phyloP scores from a whole-genome alignment of 2,888 invertebrate genomes.

The Mythimna impura region DNA sequence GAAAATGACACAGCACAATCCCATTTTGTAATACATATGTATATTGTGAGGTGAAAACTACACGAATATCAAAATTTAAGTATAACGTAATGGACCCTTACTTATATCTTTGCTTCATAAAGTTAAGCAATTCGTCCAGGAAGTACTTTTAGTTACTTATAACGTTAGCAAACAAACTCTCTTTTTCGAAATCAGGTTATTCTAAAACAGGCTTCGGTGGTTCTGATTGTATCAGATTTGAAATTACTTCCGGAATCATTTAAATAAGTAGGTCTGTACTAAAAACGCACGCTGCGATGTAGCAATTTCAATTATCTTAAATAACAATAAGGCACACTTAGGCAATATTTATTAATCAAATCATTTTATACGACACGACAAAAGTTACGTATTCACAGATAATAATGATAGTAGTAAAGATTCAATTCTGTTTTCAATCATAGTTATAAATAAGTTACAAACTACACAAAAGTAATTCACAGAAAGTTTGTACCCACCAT shows the following conservation, averaged over 20 bases:
- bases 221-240: conserved; percentile 57
- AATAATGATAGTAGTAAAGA: conserved; percentile 12
- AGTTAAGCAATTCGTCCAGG: conserved; percentile 19
- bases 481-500: conserved; percentile 82
- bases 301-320: conserved; percentile 58
- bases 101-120: background rate
- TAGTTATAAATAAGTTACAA: conserved; percentile 53
- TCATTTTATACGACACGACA: conserved; percentile 22
- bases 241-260: conserved; percentile 67
- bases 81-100: background rate
- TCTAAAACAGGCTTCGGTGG: conserved; percentile 57
- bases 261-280: conserved; percentile 62
- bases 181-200: conserved; percentile 49
- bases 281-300: conserved; percentile 51
- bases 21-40: conserved; percentile 1
- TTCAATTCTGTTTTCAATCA: conserved; percentile 18
- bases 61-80: background rate
- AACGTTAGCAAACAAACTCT: conserved; percentile 32
- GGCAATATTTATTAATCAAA: conserved; percentile 34
- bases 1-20: conserved; percentile 1
- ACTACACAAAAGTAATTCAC: conserved; percentile 52
- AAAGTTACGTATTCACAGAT: conserved; percentile 4
- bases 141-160: conserved; percentile 22
- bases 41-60: background rate
- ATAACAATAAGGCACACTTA: conserved; percentile 40